Evolutionary conservation across 2,888 invertebrate species (phyloP), one percentile per base, ranked within the genome.

Genomic region (Drosophila borborema): DNA sequence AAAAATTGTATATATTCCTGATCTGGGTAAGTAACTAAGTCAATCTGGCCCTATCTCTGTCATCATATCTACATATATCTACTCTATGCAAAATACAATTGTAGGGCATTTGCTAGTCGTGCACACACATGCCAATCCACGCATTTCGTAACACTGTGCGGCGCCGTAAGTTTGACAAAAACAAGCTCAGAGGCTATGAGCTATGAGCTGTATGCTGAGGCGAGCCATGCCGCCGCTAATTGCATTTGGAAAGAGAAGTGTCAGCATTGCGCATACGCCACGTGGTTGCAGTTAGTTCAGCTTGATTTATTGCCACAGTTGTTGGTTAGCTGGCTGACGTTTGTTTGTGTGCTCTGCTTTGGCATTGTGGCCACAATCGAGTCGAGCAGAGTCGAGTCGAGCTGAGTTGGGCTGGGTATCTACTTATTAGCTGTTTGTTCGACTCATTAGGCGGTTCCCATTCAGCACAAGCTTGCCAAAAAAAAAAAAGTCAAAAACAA

Each of bases 261-360:
- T 70, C 67, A 83, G 83, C 62, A 73, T 75, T 81, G 73, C 86
- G 81, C 77, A 86, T 81, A 75, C 77, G 83, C 78, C 82, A 64
- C 69, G 72, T 86, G 82, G 82, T 46, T 86, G 87, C 80, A 87
- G 66, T 64, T 64, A 43, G 43, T 56, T 60, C 34, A 48, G 54
- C 64, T 60, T 68, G 85, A 84, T 81, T 72, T 76, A 74, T 78
- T 67, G 73, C 56, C 69, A 59, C 28, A 59, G 60, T 38, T 54
- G 43, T 9, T 28, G 49, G 18, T 18, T 20, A 23, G 41, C 34
- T 18, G n/a, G 31, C 12, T 58, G 31, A 6, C 28, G 43, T 34
- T 59, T 28, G 34, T 40, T 23, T 36, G 51, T 36, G 12, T 12
- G 36, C 36, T 36, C 36, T 12, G 36, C 36, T 12, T 12, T 10